These are phyloP conservation scores for Pungitius pungitius DNA, from an alignment of 2,113 vertebrate genomes.

Conservation along the genomic window DNA sequence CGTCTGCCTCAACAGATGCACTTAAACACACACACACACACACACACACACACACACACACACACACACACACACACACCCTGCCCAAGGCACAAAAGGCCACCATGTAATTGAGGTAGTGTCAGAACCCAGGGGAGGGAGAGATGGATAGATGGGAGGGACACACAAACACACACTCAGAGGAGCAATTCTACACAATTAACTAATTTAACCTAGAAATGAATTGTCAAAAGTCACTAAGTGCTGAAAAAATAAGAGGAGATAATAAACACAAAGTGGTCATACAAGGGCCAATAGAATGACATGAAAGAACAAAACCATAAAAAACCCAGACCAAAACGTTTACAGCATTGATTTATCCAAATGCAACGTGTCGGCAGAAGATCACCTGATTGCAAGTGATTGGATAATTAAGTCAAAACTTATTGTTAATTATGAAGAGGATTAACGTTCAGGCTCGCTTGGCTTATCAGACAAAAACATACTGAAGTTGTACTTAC, in stretches of 20 bases:
- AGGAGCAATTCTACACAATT: neutral
- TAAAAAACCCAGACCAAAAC: too few relatives aligned
- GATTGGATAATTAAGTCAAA: too few relatives aligned
- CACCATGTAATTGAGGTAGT: conserved; percentile 68
- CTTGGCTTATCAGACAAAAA: neutral
- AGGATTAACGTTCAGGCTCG: neutral
- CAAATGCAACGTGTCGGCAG: neutral
- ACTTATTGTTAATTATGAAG: neutral
- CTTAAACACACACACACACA: conserved; percentile 33
- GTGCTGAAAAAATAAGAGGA: too few relatives aligned
- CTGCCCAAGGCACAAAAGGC: conserved; percentile 53
- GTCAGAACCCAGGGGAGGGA: conserved; percentile 66
- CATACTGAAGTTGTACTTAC: neutral
- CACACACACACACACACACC: conserved; percentile 24
- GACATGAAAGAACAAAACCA: too few relatives aligned
- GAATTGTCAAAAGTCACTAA: too few relatives aligned
- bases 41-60: conserved; percentile 21
- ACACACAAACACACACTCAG: conserved; percentile 19
- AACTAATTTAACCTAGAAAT: neutral
- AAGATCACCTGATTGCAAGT: neutral
- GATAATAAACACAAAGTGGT: too few relatives aligned
- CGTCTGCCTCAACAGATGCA: conserved; percentile 58
- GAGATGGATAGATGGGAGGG: conserved; percentile 27
- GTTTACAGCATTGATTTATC: too few relatives aligned
- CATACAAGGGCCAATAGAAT: too few relatives aligned